Evolutionary conservation across 1,140 invertebrate genomes (phyloP).

Genomic region (Drosophila elegans): DNA sequence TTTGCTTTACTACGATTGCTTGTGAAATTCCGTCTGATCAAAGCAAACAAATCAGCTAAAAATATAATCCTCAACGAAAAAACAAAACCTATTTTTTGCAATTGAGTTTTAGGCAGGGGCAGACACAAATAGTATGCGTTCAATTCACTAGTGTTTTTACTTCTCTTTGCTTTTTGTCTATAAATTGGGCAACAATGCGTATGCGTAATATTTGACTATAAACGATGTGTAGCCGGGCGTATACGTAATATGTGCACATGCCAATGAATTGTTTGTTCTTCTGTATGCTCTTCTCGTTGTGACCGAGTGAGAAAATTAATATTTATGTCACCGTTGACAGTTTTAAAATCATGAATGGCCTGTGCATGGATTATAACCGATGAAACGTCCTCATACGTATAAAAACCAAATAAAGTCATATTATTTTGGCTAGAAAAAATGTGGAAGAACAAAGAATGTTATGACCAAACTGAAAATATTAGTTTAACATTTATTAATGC

Average conservation of each 20-base stretch:
- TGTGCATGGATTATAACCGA: conserved; percentile 17
- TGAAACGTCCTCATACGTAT: conserved; percentile 5
- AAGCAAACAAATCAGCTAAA: conserved; percentile 53
- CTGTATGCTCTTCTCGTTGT: conserved; percentile 16
- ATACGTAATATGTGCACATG: conserved; percentile 70
- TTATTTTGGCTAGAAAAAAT: background rate
- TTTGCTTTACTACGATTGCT: conserved; percentile 45
- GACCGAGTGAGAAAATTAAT: conserved; percentile 56
- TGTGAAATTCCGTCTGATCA: conserved; percentile 54
- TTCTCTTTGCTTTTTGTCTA: conserved; percentile 35
- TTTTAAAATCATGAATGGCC: conserved; percentile 74
- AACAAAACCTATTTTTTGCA: conserved; percentile 44
- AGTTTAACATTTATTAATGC: too few relatives aligned
- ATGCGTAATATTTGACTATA: conserved; percentile 75
- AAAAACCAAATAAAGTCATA: conserved; percentile 1
- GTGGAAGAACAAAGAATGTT: background rate
- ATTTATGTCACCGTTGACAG: conserved; percentile 76
- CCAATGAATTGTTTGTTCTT: conserved; percentile 43
- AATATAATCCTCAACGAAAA: conserved; percentile 36
- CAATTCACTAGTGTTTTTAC: conserved; percentile 20
- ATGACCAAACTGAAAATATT: too few relatives aligned
- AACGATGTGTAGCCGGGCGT: conserved; percentile 65
- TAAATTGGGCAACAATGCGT: conserved; percentile 72
- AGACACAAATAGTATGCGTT: conserved; percentile 41
- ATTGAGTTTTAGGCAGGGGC: conserved; percentile 33